A percentile compares a stretch with the other conserved stretches of the same genome.
Conservation (phyloP, 1,140 invertebrate species). For the Lamellibrachia luymesi region DNA sequence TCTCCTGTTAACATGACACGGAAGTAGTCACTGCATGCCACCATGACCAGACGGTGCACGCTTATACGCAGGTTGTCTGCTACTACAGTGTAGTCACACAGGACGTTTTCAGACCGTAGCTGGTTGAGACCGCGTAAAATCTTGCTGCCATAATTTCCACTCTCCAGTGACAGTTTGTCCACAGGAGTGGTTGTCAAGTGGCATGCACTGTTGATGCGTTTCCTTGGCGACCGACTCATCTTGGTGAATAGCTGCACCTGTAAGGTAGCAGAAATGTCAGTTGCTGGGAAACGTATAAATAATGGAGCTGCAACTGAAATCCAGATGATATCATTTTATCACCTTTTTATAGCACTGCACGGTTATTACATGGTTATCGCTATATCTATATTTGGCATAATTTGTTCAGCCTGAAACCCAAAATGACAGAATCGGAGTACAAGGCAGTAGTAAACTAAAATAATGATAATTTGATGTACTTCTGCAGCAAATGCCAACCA, state of each 20-base stretch:
- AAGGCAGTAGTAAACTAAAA: too few species aligned
- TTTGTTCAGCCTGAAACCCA: too few species aligned
- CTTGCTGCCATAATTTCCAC: conserved; percentile 18
- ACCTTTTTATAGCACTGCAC: too few species aligned
- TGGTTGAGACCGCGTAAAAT: conserved; percentile 21
- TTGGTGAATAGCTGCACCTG: background rate
- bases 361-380: too few species aligned
- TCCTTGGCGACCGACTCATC: background rate
- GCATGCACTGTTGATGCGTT: background rate
- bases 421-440: too few species aligned
- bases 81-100: conserved; percentile 25
- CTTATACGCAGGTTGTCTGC: conserved; percentile 17
- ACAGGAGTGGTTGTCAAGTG: background rate
- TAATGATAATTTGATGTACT: too few species aligned
- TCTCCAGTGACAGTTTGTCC: background rate
- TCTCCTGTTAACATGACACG: conserved; percentile 61
- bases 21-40: conserved; percentile 63
- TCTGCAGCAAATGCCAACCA: too few species aligned
- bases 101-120: conserved; percentile 17
- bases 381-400: too few species aligned
- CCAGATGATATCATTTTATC: too few species aligned
- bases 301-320: too few species aligned
- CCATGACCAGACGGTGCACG: conserved; percentile 50
- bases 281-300: background rate
- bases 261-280: background rate